Percentiles rank a stretch among this genome's conserved stretches.
Evolutionary conservation across 2,113 vertebrate species (phyloP).

Genomic region (Pollachius pollachius): DNA sequence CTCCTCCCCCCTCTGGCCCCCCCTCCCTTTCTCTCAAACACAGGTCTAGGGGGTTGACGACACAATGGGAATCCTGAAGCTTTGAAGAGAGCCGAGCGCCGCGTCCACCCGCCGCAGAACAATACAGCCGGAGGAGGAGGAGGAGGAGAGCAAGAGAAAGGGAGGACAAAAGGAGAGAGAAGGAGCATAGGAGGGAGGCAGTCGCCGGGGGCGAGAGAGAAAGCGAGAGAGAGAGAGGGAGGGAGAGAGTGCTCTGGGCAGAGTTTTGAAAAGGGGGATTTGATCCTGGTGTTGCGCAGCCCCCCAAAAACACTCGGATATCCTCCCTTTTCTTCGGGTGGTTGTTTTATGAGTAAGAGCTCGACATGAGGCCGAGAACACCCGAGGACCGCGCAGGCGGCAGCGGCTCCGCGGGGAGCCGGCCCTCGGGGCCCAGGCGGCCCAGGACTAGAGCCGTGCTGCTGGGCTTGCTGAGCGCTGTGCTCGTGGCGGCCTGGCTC

Average conservation of each 20-base stretch:
- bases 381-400: slow-evolving; percentile 46
- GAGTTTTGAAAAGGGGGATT: slow-evolving; percentile 60
- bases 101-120: slow-evolving; percentile 32
- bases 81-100: slow-evolving; percentile 57
- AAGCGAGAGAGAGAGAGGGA: not conserved
- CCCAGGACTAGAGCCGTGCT: slow-evolving; percentile 59
- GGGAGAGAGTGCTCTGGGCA: too few species aligned
- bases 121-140: slow-evolving; percentile 33
- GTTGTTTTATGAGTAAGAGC: slow-evolving; percentile 20
- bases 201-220: not conserved
- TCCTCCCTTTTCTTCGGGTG: slow-evolving; percentile 13
- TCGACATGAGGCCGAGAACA: slow-evolving; percentile 62
- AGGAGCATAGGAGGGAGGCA: slow-evolving; percentile 21
- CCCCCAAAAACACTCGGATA: slow-evolving; percentile 46
- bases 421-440: slow-evolving; percentile 49
- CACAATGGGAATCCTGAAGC: slow-evolving; percentile 57
- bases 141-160: slow-evolving; percentile 11
- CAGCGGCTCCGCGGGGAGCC: slow-evolving; percentile 53
- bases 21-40: slow-evolving; percentile 20
- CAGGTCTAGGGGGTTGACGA: slow-evolving; percentile 55
- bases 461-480: slow-evolving; percentile 70
- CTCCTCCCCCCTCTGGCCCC: slow-evolving; percentile 31
- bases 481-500: slow-evolving; percentile 59
- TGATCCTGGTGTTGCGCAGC: slow-evolving; percentile 62
- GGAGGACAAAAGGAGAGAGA: slow-evolving; percentile 1